These are phyloP conservation scores for Drosophila anomelani DNA, from an alignment of 2,888 invertebrate species.

Conservation along the genomic window DNA sequence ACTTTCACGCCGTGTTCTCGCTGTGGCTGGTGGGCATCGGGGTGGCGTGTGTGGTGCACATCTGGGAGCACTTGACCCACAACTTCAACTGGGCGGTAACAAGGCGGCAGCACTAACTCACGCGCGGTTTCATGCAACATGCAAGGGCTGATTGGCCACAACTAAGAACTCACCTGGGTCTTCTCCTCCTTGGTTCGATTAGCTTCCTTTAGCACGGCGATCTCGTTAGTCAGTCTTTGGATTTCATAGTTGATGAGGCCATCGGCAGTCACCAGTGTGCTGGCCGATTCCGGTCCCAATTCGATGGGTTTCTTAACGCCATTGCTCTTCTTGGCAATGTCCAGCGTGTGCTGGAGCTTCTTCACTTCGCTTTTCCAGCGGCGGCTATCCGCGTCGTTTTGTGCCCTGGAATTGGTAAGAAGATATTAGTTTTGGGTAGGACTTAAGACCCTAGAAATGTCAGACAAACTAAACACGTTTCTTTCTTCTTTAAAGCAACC, in stretches of 20 bases:
- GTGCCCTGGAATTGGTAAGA: slow-evolving; percentile 83
- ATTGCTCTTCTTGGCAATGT: slow-evolving; percentile 83
- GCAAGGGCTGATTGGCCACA: slow-evolving; percentile 13
- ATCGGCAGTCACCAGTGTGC: slow-evolving; percentile 63
- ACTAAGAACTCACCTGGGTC: slow-evolving; percentile 86
- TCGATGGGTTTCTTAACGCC: slow-evolving; percentile 64
- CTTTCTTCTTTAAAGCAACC: not conserved
- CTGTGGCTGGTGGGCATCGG: slow-evolving; percentile 74
- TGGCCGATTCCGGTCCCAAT: slow-evolving; percentile 50
- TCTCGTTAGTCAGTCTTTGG: slow-evolving; percentile 85
- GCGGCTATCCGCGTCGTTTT: slow-evolving; percentile 86
- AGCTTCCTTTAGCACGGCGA: slow-evolving; percentile 87
- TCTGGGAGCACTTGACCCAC: slow-evolving; percentile 64
- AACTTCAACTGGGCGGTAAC: slow-evolving; percentile 58
- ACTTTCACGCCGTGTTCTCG: slow-evolving; percentile 82
- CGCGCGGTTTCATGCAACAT: slow-evolving; percentile 31
- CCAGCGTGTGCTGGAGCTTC: slow-evolving; percentile 86
- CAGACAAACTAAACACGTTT: not conserved
- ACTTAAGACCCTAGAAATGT: not conserved
- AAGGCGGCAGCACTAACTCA: slow-evolving; percentile 44
- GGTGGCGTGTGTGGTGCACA: slow-evolving; percentile 62
- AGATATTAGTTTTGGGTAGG: slow-evolving; percentile 1
- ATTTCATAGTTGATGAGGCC: slow-evolving; percentile 81
- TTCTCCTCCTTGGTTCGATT: slow-evolving; percentile 89
- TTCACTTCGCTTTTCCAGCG: slow-evolving; percentile 87